phyloP scores from a whole-genome alignment of 2,888 invertebrate genomes.

The Poecilus cupreus region DNA sequence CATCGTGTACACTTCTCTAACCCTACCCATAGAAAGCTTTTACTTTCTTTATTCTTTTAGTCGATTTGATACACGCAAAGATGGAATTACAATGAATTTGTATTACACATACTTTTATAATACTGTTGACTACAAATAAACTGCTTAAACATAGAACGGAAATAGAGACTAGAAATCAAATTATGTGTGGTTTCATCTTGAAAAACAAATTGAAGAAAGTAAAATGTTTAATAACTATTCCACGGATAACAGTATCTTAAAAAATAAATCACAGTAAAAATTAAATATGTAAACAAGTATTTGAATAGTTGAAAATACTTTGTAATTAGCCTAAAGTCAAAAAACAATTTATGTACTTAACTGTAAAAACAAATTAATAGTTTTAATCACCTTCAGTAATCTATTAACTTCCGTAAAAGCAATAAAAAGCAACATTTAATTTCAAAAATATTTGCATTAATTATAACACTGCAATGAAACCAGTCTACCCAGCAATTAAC shows the following conservation, averaged over 20 bases:
- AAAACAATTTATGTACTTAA: neutral
- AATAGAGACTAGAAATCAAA: too few relatives aligned
- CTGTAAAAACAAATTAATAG: conserved; percentile 6
- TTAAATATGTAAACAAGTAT: too few relatives aligned
- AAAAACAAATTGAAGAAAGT: too few relatives aligned
- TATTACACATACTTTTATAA: too few relatives aligned
- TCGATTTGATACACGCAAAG: conserved; percentile 5
- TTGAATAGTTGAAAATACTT: neutral
- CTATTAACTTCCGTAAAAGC: neutral
- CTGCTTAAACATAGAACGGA: too few relatives aligned
- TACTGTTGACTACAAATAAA: too few relatives aligned
- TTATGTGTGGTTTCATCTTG: neutral
- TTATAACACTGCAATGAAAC: neutral
- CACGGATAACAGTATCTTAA: too few relatives aligned
- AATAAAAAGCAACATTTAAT: neutral
- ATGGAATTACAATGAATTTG: neutral
- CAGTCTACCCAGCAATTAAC: neutral
- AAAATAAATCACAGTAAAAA: too few relatives aligned
- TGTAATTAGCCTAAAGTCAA: neutral
- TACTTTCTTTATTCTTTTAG: conserved; percentile 57
- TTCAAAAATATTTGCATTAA: conserved; percentile 5
- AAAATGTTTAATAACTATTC: too few relatives aligned
- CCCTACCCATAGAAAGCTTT: conserved; percentile 53
- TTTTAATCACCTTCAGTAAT: conserved; percentile 33
- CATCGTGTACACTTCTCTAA: conserved; percentile 33